Conservation (phyloP, 92 coral and sea anemone species). For the Epizoanthus rinbou region DNA sequence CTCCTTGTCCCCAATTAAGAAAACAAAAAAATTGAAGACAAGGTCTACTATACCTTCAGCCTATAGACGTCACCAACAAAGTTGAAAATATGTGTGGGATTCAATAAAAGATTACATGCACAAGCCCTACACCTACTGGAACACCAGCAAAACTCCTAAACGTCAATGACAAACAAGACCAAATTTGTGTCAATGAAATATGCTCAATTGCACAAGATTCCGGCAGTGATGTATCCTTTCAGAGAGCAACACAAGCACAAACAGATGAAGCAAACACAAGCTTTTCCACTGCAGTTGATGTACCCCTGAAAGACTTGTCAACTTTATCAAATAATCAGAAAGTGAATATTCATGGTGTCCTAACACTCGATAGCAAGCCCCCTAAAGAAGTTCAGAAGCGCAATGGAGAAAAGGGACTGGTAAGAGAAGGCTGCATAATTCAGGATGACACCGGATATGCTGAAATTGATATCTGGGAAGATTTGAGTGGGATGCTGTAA, state of each 20-base stretch:
- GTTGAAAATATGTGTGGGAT: too few species aligned
- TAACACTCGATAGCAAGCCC: constrained; percentile 6
- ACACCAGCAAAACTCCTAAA: too few species aligned
- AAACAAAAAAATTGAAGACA: too few species aligned
- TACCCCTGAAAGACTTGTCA: constrained; percentile 20
- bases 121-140: too few species aligned
- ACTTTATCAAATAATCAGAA: constrained; percentile 5
- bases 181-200: constrained; percentile 10
- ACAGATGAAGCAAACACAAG: background rate
- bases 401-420: background rate
- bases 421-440: constrained; percentile 3
- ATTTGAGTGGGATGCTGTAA: constrained; percentile 8
- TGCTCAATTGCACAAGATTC: background rate
- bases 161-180: too few species aligned
- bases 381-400: constrained; percentile 22
- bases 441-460: constrained; percentile 1
- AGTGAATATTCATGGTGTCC: constrained; percentile 6
- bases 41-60: too few species aligned
- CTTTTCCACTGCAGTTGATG: constrained; percentile 13
- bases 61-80: too few species aligned
- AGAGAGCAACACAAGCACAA: constrained; percentile 18
- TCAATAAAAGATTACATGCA: too few species aligned
- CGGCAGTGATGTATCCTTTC: constrained; percentile 13
- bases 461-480: constrained; percentile 21
- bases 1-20: too few species aligned